Base-by-base conservation (phyloP, 2,888 invertebrate genomes). In the Parapristionchus giblindavisi region DNA sequence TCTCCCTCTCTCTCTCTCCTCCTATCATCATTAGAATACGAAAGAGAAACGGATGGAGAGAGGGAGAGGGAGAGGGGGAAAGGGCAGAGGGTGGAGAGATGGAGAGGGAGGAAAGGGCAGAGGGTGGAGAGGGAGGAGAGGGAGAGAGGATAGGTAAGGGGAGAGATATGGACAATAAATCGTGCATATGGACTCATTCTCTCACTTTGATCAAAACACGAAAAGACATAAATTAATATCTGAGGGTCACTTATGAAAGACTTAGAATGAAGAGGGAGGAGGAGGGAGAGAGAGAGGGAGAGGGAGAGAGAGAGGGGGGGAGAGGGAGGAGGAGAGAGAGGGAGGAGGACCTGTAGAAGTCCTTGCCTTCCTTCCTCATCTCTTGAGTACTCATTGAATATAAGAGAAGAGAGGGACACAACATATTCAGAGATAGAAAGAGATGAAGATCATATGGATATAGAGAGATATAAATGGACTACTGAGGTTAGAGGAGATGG, bases 1-100 rank as follows among this genome's bases (percentile, higher is more conserved):
- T n/a, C n/a, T n/a, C n/a, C n/a, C n/a, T n/a, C n/a, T n/a, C n/a
- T n/a, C n/a, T n/a, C n/a, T n/a, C n/a, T n/a, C n/a, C n/a, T n/a
- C n/a, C n/a, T n/a, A n/a, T n/a, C n/a, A 61, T 38, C 61, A 61
- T 61, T 61, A 21, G 36, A 61, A 61, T 24, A 61, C 21, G 61
- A 24, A 61, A 61, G 29, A 32, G 58, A 58, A 27, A n/a, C 2
- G 21, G 27, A 43, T 8, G 43, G 17, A 17, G 8, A 8, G 43
- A 17, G 17, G 17, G 43, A 43, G 43, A 43, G 43, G 17, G 43
- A 43, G n/a, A n/a, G n/a, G n/a, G n/a, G n/a, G n/a, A n/a, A n/a
- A n/a, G n/a, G n/a, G n/a, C n/a, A n/a, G n/a, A n/a, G n/a, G n/a
- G n/a, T n/a, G n/a, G n/a, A n/a, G n/a, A n/a, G n/a, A n/a, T n/a